Conservation (phyloP, 2,888 invertebrate genomes). For the Melikaiella ostensackeni region DNA sequence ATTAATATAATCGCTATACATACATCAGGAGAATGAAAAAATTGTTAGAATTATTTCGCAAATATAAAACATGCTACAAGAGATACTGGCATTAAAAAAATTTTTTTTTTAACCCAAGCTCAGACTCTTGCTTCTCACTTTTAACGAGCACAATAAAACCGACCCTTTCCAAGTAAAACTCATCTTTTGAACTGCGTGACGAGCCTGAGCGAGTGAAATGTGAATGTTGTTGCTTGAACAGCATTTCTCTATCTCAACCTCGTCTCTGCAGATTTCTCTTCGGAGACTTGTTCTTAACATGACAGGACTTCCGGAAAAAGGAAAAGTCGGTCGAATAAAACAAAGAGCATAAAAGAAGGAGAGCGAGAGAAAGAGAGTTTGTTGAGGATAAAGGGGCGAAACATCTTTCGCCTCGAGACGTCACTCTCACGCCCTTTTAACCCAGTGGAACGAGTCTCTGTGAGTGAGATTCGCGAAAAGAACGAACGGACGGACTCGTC, state of each 20-base stretch:
- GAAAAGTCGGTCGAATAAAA: constrained; percentile 25
- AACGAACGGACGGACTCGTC: constrained; percentile 48
- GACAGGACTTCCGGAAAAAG: constrained; percentile 24
- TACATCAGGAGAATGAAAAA: not conserved
- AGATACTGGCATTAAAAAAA: not conserved
- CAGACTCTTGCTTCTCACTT: not conserved
- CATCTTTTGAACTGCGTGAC: constrained; percentile 18
- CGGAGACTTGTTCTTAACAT: constrained; percentile 19
- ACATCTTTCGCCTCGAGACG: constrained; percentile 36
- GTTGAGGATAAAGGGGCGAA: constrained; percentile 24
- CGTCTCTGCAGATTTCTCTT: constrained; percentile 26
- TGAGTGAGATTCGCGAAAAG: constrained; percentile 32
- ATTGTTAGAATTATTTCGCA: not conserved
- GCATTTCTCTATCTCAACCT: constrained; percentile 20
- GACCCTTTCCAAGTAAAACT: not conserved
- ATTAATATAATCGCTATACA: too few species aligned
- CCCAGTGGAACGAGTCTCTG: constrained; percentile 32
- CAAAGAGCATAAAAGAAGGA: constrained; percentile 22
- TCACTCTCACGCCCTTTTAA: constrained; percentile 27
- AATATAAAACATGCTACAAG: not conserved
- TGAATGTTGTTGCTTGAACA: constrained; percentile 13
- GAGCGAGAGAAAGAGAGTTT: not conserved
- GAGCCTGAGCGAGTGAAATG: not conserved
- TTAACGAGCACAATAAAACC: constrained; percentile 21
- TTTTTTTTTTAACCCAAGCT: not conserved